Percentiles rank a stretch among this genome's conserved stretches.
phyloP scores from a whole-genome alignment of 2,113 vertebrate genomes.

The Macrotis lagotis region DNA sequence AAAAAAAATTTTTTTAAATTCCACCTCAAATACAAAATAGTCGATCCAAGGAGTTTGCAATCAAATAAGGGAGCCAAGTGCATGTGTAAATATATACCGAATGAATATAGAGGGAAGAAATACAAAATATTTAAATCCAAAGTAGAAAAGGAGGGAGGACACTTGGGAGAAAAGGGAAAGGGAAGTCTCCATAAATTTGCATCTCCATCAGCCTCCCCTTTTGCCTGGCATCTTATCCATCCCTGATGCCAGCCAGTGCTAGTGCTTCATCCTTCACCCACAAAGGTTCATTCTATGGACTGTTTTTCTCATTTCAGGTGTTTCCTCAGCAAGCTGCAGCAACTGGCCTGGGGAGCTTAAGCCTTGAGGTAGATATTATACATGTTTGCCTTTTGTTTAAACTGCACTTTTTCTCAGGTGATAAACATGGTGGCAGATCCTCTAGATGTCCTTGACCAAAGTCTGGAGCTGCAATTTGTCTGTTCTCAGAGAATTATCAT shows the following conservation, averaged over 20 bases:
- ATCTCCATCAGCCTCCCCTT: not conserved
- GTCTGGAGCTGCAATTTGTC: not conserved
- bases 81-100: not conserved
- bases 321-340: constrained; percentile 62
- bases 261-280: constrained; percentile 33
- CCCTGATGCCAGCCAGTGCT: not conserved
- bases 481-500: not conserved
- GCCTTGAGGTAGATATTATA: constrained; percentile 67
- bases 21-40: no score
- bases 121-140: not conserved
- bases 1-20: no score
- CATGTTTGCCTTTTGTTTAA: not conserved
- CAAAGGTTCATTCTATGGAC: constrained; percentile 4
- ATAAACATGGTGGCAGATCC: not conserved
- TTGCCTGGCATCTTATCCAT: not conserved
- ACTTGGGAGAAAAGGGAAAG: not conserved
- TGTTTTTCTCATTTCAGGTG: constrained; percentile 61
- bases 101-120: not conserved
- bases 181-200: not conserved
- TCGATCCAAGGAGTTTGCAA: not conserved
- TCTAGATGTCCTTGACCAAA: constrained; percentile 10
- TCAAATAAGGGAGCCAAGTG: not conserved
- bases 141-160: not conserved
- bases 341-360: constrained; percentile 65
- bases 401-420: not conserved